Conservation (phyloP, 2,113 vertebrate species). For the Neodon shergylaensis region DNA sequence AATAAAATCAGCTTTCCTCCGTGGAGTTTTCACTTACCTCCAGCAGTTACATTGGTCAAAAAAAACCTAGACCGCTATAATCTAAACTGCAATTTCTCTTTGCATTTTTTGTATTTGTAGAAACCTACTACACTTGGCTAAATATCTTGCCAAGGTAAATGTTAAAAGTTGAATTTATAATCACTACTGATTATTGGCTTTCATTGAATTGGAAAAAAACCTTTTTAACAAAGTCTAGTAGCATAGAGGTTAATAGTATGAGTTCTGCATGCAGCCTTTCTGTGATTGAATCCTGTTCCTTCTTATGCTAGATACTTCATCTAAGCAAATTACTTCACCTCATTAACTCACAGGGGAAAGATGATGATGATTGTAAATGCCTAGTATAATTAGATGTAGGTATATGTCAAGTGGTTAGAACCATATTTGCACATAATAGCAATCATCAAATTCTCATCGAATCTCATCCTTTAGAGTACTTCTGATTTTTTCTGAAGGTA, state of each 20-base stretch:
- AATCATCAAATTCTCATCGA: not conserved
- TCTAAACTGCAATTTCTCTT: not conserved
- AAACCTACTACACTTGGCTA: not conserved
- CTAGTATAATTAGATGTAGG: not conserved
- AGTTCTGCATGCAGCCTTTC: not conserved
- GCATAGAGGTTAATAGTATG: not conserved
- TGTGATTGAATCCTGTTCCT: not conserved
- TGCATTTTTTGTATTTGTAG: not conserved
- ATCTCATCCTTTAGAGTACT: not conserved
- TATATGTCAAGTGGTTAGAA: slow-evolving; percentile 1
- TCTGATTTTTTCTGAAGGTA: slow-evolving; percentile 2
- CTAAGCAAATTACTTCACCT: not conserved
- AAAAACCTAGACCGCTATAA: not conserved
- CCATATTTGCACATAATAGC: not conserved
- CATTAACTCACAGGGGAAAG: not conserved
- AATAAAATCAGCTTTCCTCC: not conserved
- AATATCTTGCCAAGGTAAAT: slow-evolving; percentile 32
- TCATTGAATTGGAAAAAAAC: not conserved
- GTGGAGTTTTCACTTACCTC: not conserved
- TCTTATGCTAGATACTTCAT: not conserved
- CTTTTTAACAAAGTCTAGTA: not conserved
- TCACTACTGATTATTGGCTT: not conserved
- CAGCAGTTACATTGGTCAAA: not conserved
- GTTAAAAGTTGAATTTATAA: slow-evolving; percentile 10
- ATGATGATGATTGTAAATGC: not conserved